A percentile compares a stretch with the other conserved stretches of the same genome.
phyloP scores from a whole-genome alignment of 2,888 invertebrate species.

The Chymomyza caudatula region DNA sequence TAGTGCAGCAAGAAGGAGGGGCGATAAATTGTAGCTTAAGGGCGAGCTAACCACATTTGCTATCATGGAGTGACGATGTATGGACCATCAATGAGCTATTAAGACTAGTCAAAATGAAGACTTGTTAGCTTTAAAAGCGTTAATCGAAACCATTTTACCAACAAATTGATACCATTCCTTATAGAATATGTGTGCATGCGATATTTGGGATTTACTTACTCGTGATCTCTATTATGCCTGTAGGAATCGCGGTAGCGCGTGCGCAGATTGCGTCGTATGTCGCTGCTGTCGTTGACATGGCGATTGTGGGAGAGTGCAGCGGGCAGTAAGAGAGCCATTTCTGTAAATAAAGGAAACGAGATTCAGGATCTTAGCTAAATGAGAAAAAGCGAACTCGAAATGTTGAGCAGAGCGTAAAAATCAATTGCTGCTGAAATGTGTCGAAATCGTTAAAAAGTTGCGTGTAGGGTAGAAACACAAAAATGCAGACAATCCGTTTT shows the following conservation, averaged over 20 bases:
- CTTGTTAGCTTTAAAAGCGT: too few relatives aligned
- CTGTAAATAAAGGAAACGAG: slow-evolving; percentile 79
- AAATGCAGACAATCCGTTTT: neutral
- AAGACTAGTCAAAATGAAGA: too few relatives aligned
- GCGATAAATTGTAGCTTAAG: too few relatives aligned
- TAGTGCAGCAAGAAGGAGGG: too few relatives aligned
- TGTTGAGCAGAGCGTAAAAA: neutral
- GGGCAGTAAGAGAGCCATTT: slow-evolving; percentile 90
- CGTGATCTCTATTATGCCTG: slow-evolving; percentile 79
- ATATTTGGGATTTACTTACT: slow-evolving; percentile 78
- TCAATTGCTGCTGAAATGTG: neutral
- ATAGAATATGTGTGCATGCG: too few relatives aligned
- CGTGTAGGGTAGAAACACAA: neutral
- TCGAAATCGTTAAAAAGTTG: neutral
- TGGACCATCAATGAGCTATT: too few relatives aligned
- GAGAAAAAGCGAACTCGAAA: too few relatives aligned
- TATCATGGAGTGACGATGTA: too few relatives aligned
- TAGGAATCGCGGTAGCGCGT: slow-evolving; percentile 87
- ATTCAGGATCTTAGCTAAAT: neutral
- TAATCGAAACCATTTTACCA: too few relatives aligned
- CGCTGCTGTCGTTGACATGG: slow-evolving; percentile 87
- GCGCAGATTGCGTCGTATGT: slow-evolving; percentile 88
- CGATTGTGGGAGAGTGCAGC: slow-evolving; percentile 87
- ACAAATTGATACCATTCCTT: too few relatives aligned
- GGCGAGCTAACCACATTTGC: too few relatives aligned